Percentiles rank a stretch among this genome's conserved stretches.
Conservation (phyloP, 2,888 invertebrate genomes). For the Magallana nippona region DNA sequence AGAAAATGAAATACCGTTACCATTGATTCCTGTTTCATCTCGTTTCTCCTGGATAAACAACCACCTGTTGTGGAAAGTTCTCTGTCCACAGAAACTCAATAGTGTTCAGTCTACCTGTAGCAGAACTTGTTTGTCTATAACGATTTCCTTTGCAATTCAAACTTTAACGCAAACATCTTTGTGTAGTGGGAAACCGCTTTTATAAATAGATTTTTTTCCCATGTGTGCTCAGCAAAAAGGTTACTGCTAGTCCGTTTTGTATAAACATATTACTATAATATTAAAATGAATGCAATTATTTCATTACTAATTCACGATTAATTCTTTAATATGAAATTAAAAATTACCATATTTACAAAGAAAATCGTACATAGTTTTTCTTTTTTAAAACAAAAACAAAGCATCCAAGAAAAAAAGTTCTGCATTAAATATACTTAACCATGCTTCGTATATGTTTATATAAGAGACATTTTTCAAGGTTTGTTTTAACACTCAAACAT, state of each 20-base stretch:
- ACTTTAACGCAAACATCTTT: conserved; percentile 14
- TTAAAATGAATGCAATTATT: background rate
- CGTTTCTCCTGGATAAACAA: conserved; percentile 18
- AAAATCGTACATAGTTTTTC: too few species aligned
- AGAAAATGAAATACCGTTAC: conserved; percentile 7
- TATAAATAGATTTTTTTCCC: background rate
- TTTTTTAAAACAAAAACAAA: too few species aligned
- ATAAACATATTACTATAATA: background rate
- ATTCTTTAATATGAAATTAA: too few species aligned
- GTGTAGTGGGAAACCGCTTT: background rate
- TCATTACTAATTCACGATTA: too few species aligned
- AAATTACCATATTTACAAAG: too few species aligned
- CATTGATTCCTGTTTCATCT: conserved; percentile 17
- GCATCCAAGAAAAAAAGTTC: too few species aligned
- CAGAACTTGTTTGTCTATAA: conserved; percentile 3
- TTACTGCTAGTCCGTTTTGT: background rate
- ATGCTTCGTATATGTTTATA: too few species aligned
- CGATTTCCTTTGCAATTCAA: background rate
- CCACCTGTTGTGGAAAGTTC: conserved; percentile 25
- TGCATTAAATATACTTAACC: too few species aligned
- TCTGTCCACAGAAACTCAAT: conserved; percentile 17
- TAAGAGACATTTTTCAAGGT: too few species aligned
- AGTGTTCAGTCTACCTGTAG: conserved; percentile 17
- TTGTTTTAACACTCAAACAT: too few species aligned
- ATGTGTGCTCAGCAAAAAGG: background rate